Base-by-base conservation (phyloP, 2,888 invertebrate genomes). In the Volucella inflata region DNA sequence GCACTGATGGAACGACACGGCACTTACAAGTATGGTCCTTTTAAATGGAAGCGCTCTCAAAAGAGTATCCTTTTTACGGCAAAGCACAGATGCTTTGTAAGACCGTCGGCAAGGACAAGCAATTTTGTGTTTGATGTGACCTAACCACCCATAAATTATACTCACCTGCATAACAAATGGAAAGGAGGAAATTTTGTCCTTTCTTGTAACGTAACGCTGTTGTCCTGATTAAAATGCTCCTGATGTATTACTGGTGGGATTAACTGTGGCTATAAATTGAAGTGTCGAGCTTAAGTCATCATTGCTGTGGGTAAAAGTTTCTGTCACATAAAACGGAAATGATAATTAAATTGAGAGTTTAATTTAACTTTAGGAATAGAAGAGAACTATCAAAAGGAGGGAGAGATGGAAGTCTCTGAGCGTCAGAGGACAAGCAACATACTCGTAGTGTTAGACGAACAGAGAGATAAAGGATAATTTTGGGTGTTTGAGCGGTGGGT, bases 101-200 rank as follows among this genome's bases (percentile, higher is more conserved):
- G 38, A 38, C 51, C 42, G 62, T 59, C 40, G 53, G 59, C 53
- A 85, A 72, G 74, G 70, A 81, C 80, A 76, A 77, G 85, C 59
- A 85, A 85, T 85, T 81, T 85, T 77, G 81, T 77, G 81, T 80
- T 85, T 85, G 85, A 85, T 85, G 85, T 81, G 76, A 85, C 76
- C 85, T 81, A 85, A 85, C 81, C 81, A 72, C 81, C 85, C 85
- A 85, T 85, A 85, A 85, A 85, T 85, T 85, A 85, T 77, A 76
- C 72, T 81, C 85, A 85, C 85, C 85, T 85, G 85, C 76, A 81
- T 72, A 46, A 40, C 42, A 44, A 70, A 64, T 21, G 4, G 9
- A 60, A 55, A 55, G 71, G 55, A 16, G 74, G 50, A 76, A 76
- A 71, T 77, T 60, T 72, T 80, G 76, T 81, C 76, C 65, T 80